Evolutionary conservation across 2,113 vertebrate species (phyloP).

Genomic region (Lycaon pictus): DNA sequence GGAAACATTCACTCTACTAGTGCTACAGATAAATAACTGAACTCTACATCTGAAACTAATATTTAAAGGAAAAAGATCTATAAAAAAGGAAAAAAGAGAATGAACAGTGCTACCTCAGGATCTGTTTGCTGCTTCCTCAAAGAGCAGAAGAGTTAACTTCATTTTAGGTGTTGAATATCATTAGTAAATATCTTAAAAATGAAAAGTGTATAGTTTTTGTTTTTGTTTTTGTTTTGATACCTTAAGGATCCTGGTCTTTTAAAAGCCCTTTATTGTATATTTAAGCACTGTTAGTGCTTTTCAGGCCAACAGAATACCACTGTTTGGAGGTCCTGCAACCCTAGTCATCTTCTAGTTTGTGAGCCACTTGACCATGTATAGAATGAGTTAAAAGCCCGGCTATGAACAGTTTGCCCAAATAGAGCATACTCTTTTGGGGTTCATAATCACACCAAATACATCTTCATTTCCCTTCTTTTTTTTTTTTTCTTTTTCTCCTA

Average conservation of each 20-base stretch:
- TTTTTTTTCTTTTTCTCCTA: not conserved
- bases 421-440: not conserved
- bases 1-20: not conserved
- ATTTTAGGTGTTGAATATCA: not conserved
- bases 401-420: not conserved
- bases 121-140: not conserved
- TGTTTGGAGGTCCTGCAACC: not conserved
- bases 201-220: not conserved
- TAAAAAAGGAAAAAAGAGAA: not conserved
- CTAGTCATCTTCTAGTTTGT: not conserved
- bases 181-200: not conserved
- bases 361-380: not conserved
- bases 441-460: constrained; percentile 27
- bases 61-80: not conserved
- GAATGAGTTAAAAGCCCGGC: constrained; percentile 17
- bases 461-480: constrained; percentile 5
- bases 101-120: not conserved
- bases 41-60: not conserved
- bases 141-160: not conserved
- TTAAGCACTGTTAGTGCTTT: not conserved
- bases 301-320: not conserved
- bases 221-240: not conserved
- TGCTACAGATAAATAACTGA: not conserved
- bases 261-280: not conserved
- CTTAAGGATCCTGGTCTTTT: not conserved